Evolutionary conservation across 2,797 vertebrate genomes (phyloP).

Genomic region (Sebastes iracundus): DNA sequence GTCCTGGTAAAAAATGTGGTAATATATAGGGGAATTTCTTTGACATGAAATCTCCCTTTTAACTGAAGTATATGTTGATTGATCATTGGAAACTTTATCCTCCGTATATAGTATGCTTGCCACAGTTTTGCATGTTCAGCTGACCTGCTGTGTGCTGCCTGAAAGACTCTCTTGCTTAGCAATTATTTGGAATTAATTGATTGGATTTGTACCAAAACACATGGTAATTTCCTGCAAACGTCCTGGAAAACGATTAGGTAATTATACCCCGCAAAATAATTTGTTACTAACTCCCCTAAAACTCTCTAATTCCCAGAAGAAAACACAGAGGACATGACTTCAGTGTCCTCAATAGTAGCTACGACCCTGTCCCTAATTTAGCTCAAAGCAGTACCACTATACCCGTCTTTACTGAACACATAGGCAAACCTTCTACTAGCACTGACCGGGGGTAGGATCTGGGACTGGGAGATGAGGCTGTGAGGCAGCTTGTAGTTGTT

Average conservation of each 20-base stretch:
- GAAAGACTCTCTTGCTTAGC: not conserved
- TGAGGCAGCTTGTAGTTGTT: slow-evolving; percentile 86
- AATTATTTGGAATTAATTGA: not conserved
- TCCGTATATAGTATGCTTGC: not conserved
- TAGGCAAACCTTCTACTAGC: not conserved
- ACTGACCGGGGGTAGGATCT: slow-evolving; percentile 56
- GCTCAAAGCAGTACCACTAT: not conserved
- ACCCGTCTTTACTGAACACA: not conserved
- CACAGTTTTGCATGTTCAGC: not conserved
- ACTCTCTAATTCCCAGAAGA: not conserved
- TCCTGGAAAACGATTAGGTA: not conserved
- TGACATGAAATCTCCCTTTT: not conserved
- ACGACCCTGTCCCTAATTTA: not conserved
- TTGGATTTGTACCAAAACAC: not conserved
- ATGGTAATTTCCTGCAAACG: not conserved
- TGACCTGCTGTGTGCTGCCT: not conserved
- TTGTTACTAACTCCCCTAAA: not conserved
- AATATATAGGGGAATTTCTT: not conserved
- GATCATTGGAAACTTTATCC: not conserved
- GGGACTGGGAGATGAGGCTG: slow-evolving; percentile 56
- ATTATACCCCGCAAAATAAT: not conserved
- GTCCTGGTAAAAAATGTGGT: not conserved
- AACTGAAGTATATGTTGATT: not conserved
- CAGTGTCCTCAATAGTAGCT: too few relatives aligned
- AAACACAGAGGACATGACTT: not conserved